Percentiles rank a stretch among this genome's conserved stretches.
phyloP scores from a whole-genome alignment of 2,113 vertebrate genomes.

The Hydropotes inermis region DNA sequence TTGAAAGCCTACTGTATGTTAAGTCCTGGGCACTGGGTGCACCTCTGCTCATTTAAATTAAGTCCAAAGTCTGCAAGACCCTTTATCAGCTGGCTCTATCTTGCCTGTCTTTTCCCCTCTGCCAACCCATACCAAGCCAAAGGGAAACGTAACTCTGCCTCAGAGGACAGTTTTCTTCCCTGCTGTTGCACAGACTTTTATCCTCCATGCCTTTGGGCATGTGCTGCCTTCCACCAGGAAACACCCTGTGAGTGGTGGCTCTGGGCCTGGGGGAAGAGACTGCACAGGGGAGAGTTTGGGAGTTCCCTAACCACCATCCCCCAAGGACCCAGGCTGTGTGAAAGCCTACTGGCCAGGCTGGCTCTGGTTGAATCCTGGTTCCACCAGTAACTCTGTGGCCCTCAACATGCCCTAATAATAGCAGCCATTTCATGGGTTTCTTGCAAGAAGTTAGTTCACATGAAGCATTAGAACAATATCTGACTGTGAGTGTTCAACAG shows the following conservation, averaged over 20 bases:
- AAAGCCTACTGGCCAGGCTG: background rate
- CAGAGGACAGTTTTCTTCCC: background rate
- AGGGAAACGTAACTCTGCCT: background rate
- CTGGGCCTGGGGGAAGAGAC: background rate
- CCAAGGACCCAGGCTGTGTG: background rate
- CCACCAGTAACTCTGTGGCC: background rate
- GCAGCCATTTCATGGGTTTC: background rate
- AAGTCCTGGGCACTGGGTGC: background rate
- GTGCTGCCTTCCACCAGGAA: background rate
- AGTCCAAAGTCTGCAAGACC: background rate
- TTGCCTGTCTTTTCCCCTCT: background rate
- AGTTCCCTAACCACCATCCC: background rate
- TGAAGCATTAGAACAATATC: background rate
- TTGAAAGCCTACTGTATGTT: background rate
- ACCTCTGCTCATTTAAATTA: background rate
- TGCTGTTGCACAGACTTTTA: background rate
- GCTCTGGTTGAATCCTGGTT: background rate
- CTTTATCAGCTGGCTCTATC: background rate
- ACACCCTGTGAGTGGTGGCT: background rate
- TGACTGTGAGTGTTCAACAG: background rate
- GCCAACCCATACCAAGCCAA: background rate
- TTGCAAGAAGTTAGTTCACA: background rate
- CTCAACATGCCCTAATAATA: background rate
- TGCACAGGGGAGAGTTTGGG: background rate
- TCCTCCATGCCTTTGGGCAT: background rate